These are phyloP conservation scores for Caenorhabditis sp. DNA, from an alignment of 2,888 invertebrate species.

Conservation along the genomic window DNA sequence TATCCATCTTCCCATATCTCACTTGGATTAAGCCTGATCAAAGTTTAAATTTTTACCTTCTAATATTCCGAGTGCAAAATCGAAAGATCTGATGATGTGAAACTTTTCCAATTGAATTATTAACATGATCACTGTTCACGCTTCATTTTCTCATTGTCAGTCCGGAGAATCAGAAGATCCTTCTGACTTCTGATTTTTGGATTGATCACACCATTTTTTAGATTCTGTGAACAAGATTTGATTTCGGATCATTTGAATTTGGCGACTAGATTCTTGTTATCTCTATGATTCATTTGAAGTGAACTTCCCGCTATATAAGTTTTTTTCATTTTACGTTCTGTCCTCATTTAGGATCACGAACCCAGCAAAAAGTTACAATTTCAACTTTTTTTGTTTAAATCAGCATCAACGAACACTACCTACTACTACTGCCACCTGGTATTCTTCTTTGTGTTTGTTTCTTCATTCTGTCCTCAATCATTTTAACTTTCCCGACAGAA, in stretches of 20 bases:
- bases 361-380: too few relatives aligned
- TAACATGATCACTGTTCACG: neutral
- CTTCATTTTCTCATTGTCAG: neutral
- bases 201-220: neutral
- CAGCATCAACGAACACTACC: neutral
- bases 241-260: neutral
- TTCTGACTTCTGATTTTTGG: neutral
- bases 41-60: neutral
- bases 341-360: too few relatives aligned
- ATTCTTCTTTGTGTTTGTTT: slow-evolving; percentile 10
- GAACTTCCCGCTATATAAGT: neutral
- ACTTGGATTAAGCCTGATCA: neutral
- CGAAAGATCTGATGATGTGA: neutral
- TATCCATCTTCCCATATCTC: too few relatives aligned
- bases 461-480: slow-evolving; percentile 19
- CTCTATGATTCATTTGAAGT: slow-evolving; percentile 1
- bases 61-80: neutral
- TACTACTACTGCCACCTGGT: neutral
- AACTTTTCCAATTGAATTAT: neutral
- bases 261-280: neutral
- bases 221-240: neutral
- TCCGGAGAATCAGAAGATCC: neutral
- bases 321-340: neutral
- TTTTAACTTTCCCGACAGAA: slow-evolving; percentile 34
- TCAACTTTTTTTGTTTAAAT: neutral